Base-by-base conservation (phyloP, 2,888 invertebrate genomes). In the Stomorhina lunata region DNA sequence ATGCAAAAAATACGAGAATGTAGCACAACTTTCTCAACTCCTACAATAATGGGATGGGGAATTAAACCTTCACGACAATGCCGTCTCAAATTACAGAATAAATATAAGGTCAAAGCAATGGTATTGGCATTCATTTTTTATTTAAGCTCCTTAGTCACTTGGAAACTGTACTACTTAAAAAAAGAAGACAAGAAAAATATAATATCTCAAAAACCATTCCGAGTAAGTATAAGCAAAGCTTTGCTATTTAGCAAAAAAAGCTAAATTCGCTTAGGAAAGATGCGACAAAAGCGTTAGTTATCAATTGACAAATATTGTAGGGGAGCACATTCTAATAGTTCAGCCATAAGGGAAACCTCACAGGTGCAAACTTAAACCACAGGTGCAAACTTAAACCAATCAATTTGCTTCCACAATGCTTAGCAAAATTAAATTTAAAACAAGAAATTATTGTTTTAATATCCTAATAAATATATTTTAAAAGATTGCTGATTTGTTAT, bases 81-180 rank as follows among this genome's bases (percentile, higher is more conserved):
- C n/a, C n/a, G 40, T 40, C 12, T 40, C 40, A 40, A 40, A 40
- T 40, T 40, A 40, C 40, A 40, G 40, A 40, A 12, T 3, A 40
- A 40, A 40, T n/a, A 48, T 48, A 4, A 48, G 48, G 20, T 48
- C 48, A 50, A 68, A 68, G 53, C 53, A 68, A 22, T 68, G 68
- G 68, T 68, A 53, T 53, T 68, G 53, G 37, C 53, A 32, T 53
- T 50, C 50, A 66, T 48, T 66, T 66, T 34, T 29, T 5, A 15
- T 34, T 37, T n/a, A n/a, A n/a, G n/a, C n/a, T n/a, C n/a, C n/a
- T n/a, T n/a, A n/a, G n/a, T n/a, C n/a, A n/a, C n/a, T n/a, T n/a
- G n/a, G n/a, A n/a, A n/a, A n/a, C n/a, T n/a, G n/a, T n/a, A n/a
- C n/a, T n/a, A n/a, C n/a, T n/a, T n/a, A n/a, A 37, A n/a, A 12